These are phyloP conservation scores for Melanerpes aurifrons DNA, from an alignment of 2,113 vertebrate genomes.

Conservation along the genomic window DNA sequence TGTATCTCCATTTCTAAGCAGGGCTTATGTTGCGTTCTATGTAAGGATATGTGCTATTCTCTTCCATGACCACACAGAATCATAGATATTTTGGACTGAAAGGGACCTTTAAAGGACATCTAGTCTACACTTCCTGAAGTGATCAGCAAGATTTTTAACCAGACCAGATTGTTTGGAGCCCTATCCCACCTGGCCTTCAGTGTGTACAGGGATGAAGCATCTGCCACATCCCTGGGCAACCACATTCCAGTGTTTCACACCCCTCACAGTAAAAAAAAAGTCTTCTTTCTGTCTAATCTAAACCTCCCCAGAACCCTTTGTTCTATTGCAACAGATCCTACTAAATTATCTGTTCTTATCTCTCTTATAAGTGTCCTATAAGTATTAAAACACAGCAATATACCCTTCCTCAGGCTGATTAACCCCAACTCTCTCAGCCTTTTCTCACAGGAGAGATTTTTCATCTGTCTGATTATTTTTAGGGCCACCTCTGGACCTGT, in stretches of 20 bases:
- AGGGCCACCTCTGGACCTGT: neutral
- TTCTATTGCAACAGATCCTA: neutral
- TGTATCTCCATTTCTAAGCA: neutral
- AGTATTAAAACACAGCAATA: neutral
- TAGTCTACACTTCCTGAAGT: neutral
- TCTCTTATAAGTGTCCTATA: neutral
- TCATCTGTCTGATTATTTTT: neutral
- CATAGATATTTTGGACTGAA: neutral
- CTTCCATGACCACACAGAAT: neutral
- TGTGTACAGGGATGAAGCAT: neutral
- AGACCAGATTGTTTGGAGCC: neutral
- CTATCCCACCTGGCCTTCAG: fast-evolving
- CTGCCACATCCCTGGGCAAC: neutral
- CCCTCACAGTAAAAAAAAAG: fast-evolving
- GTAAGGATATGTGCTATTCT: neutral
- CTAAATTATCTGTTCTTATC: neutral
- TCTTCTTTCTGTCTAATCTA: neutral
- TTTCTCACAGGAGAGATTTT: neutral
- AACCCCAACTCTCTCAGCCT: neutral
- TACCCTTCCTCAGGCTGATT: neutral
- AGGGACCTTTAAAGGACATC: neutral
- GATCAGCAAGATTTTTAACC: neutral
- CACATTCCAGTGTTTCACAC: neutral
- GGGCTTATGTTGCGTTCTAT: fast-evolving
- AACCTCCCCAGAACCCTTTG: neutral